Evolutionary conservation across 2,797 vertebrate species (phyloP), one percentile per base, ranked within the genome.

Genomic region (Thaleichthys pacificus): DNA sequence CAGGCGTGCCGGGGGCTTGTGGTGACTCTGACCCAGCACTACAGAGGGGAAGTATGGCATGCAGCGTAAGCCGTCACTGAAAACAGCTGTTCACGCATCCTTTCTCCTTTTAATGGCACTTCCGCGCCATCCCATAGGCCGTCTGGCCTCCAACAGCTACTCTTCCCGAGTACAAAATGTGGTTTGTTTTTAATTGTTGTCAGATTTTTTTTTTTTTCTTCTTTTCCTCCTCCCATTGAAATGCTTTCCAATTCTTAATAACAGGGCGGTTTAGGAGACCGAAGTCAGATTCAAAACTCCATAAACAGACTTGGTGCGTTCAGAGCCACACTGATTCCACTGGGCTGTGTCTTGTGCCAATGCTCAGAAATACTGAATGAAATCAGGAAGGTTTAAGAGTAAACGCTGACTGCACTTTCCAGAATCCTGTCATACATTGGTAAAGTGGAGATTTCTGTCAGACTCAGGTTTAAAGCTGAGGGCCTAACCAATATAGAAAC

Each of bases 21-120:
- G 87, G 86, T 89, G 77, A 83, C 79, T 78, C 80, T 74, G 76
- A 75, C 73, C 81, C 73, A 76, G 76, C 74, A 76, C 81, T 86
- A 79, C 82, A 83, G 80, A 87, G 77, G 78, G 82, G 84, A 86
- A 89, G 86, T 84, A 88, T 86, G 87, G 89, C 85, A 83, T 84
- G 75, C 86, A 87, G 83, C 75, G 79, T 84, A 86, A 86, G 87
- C 77, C 75, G 66, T 85, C 86, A 84, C 86, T 84, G 84, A 90
- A 91, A 91, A 88, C 91, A 91, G 91, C 91, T 93, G 91, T 90
- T 92, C 88, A 89, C 73, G 80, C 89, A 92, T 90, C 89, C 90
- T 91, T 90, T 90, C 86, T 86, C 87, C 81, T 89, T 91, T 93
- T 92, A 91, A 92, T 89, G 84, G 69, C 85, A 87, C 89, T 90